These are phyloP conservation scores for Axis porcinus DNA, from an alignment of 2,113 vertebrate genomes.

Conservation along the genomic window DNA sequence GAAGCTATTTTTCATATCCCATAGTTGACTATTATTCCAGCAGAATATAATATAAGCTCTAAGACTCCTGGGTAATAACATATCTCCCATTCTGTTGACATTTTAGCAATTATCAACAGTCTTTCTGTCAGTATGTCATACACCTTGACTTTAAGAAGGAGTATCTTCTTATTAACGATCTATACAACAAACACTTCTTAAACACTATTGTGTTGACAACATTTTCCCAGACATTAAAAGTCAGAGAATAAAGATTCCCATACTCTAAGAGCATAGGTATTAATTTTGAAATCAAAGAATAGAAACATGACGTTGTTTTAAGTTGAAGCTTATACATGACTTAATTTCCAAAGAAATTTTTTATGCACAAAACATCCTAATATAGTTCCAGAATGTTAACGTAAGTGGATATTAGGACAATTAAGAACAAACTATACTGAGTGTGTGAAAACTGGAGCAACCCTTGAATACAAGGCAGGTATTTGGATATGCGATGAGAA, in stretches of 20 bases:
- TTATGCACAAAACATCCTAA: not conserved
- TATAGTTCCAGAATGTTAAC: not conserved
- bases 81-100: not conserved
- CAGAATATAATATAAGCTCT: not conserved
- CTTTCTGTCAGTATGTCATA: not conserved
- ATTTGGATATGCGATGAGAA: not conserved
- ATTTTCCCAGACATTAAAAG: not conserved
- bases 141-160: not conserved
- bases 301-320: not conserved
- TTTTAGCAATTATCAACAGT: not conserved
- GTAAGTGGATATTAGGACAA: not conserved
- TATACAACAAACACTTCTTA: not conserved
- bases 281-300: not conserved
- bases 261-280: not conserved
- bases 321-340: not conserved
- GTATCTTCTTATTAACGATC: not conserved
- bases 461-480: not conserved
- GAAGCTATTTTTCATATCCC: not conserved
- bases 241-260: not conserved
- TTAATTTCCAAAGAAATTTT: not conserved
- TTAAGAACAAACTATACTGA: not conserved
- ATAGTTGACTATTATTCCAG: not conserved
- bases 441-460: not conserved
- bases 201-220: not conserved
- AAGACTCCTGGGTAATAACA: not conserved